Percentiles rank a stretch among this genome's conserved stretches.
These are phyloP conservation scores for Leucosticte australis DNA, from an alignment of 2,113 vertebrate genomes.

Conservation along the genomic window DNA sequence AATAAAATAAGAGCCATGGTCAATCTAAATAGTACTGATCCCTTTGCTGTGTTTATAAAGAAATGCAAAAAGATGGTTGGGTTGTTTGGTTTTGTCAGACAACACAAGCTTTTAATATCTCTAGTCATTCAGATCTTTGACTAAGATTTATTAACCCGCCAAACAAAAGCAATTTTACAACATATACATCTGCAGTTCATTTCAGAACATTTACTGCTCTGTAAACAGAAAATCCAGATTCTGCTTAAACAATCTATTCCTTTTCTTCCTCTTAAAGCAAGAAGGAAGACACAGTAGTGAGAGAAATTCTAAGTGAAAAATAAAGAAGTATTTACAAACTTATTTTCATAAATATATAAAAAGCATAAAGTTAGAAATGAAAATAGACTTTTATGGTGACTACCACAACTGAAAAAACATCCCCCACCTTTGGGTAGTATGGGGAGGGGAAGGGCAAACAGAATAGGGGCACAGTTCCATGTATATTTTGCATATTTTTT, in stretches of 20 bases:
- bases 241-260: background rate
- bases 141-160: constrained; percentile 56
- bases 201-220: constrained; percentile 34
- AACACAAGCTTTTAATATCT: constrained; percentile 43
- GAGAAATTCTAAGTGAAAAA: background rate
- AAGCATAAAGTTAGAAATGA: background rate
- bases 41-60: background rate
- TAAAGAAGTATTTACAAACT: background rate
- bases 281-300: background rate
- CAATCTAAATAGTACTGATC: background rate
- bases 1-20: background rate
- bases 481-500: background rate
- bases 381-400: background rate
- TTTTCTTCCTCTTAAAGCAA: background rate
- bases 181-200: constrained; percentile 26
- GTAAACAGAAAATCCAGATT: constrained; percentile 49
- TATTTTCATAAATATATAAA: background rate
- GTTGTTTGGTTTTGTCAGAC: background rate
- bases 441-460: background rate
- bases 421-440: background rate
- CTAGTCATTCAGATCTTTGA: constrained; percentile 24
- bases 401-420: background rate
- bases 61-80: background rate
- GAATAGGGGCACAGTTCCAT: background rate
- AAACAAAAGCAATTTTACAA: constrained; percentile 53